A percentile compares a stretch with the other conserved stretches of the same genome.
Conservation (phyloP, 2,888 invertebrate genomes). For the Congeria kusceri region DNA sequence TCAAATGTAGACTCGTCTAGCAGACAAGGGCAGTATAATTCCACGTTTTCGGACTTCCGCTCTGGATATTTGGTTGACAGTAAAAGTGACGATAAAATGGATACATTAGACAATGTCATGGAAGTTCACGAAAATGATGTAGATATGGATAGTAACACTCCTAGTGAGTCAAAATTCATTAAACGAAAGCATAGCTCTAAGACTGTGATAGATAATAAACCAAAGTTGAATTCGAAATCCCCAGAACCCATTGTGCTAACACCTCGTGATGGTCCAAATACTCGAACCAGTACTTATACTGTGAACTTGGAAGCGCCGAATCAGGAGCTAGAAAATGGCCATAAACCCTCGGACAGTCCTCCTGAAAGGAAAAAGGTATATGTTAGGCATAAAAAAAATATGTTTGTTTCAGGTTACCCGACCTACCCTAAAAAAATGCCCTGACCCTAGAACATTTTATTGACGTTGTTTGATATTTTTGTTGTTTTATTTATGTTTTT, state of each 20-base stretch:
- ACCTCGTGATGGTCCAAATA: conserved; percentile 58
- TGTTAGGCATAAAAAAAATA: no score
- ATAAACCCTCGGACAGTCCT: conserved; percentile 64
- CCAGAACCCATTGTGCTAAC: conserved; percentile 63
- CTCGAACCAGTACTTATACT: conserved; percentile 68
- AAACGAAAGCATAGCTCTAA: conserved; percentile 72
- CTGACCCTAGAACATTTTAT: no score
- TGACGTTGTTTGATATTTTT: no score
- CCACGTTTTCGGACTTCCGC: conserved; percentile 77
- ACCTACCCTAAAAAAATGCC: no score
- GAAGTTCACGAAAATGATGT: conserved; percentile 42
- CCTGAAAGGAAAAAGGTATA: conserved; percentile 78
- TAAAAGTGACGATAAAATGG: conserved; percentile 41
- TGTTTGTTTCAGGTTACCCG: no score
- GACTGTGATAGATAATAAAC: conserved; percentile 53
- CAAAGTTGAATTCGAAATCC: conserved; percentile 49
- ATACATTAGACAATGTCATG: conserved; percentile 49
- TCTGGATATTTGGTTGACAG: conserved; percentile 66
- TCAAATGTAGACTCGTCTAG: conserved; percentile 55
- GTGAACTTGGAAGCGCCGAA: conserved; percentile 70
- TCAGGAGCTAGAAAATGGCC: conserved; percentile 47
- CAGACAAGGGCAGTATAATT: conserved; percentile 64
- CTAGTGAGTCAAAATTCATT: conserved; percentile 70
- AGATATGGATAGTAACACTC: conserved; percentile 60
- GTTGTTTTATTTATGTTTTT: no score